Evolutionary conservation across 2,797 vertebrate genomes (phyloP).

Genomic region (Poecilia velifera): DNA sequence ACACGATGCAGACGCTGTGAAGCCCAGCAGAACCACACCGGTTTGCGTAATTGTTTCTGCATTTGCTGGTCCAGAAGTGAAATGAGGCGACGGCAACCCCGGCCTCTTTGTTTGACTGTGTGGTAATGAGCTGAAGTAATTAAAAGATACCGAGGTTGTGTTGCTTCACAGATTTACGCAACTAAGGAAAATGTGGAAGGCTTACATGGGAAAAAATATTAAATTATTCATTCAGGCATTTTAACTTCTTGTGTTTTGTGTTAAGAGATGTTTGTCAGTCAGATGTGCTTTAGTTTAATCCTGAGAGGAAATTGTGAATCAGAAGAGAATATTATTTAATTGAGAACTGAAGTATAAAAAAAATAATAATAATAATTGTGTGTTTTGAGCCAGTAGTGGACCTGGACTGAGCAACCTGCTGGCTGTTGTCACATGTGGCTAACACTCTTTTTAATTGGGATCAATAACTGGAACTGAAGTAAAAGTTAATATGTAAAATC

Average conservation of each 20-base stretch:
- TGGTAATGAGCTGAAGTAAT: slow-evolving; percentile 58
- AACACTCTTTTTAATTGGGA: not conserved
- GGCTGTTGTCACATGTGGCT: too few species aligned
- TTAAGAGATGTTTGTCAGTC: slow-evolving; percentile 33
- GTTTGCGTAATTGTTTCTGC: slow-evolving; percentile 41
- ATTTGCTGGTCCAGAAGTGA: slow-evolving; percentile 43
- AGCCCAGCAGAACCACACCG: slow-evolving; percentile 22
- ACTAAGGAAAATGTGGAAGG: slow-evolving; percentile 14
- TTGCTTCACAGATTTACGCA: slow-evolving; percentile 30
- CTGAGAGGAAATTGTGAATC: too few species aligned
- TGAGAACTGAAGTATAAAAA: too few species aligned
- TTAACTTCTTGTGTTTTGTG: slow-evolving; percentile 1
- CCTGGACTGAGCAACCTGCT: too few species aligned
- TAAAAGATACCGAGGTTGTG: slow-evolving; percentile 31
- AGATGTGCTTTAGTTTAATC: too few species aligned
- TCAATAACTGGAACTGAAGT: not conserved
- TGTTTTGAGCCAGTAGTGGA: too few species aligned
- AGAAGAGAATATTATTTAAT: too few species aligned
- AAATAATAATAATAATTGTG: too few species aligned
- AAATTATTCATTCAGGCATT: slow-evolving; percentile 12
- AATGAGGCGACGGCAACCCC: slow-evolving; percentile 55
- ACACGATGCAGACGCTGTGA: not conserved
- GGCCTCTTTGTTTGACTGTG: slow-evolving; percentile 47
- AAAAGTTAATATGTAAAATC: not conserved
- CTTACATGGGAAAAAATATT: slow-evolving; percentile 10